Percentiles rank a stretch among this genome's conserved stretches.
Conservation (phyloP, 2,888 invertebrate species). For the Druceiella hillmani region DNA sequence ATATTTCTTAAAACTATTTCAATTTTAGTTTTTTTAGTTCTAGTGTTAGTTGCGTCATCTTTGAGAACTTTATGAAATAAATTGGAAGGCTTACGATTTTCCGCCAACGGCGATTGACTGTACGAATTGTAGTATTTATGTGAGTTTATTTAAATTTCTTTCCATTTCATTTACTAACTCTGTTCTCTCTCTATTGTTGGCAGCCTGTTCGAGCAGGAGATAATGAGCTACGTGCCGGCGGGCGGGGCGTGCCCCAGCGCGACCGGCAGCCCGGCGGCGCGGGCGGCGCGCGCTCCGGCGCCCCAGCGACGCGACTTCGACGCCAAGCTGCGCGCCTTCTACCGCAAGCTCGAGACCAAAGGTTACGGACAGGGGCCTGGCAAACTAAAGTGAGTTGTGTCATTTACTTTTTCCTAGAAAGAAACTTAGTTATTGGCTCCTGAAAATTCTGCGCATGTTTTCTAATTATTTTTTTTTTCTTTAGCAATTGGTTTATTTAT, state of each 20-base stretch:
- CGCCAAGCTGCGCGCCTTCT: slow-evolving; percentile 90
- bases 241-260: slow-evolving; percentile 38
- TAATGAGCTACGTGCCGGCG: slow-evolving; percentile 92
- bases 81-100: no score
- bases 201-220: slow-evolving; percentile 97
- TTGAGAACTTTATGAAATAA: no score
- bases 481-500: no score
- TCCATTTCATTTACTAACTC: no score
- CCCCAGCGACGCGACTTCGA: slow-evolving; percentile 93
- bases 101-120: no score
- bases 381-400: slow-evolving; percentile 81
- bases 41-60: no score
- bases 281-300: slow-evolving; percentile 78
- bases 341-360: slow-evolving; percentile 90
- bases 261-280: slow-evolving; percentile 58
- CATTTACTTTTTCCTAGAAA: slow-evolving; percentile 9
- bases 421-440: slow-evolving; percentile 9
- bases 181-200: slow-evolving; percentile 5
- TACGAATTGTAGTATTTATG: no score
- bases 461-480: no score
- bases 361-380: slow-evolving; percentile 97
- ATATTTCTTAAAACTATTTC: no score
- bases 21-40: no score
- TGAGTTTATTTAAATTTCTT: no score
- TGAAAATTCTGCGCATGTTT: slow-evolving; percentile 6